Percentiles rank a stretch among this genome's conserved stretches.
phyloP scores from a whole-genome alignment of 2,797 vertebrate genomes.

The Leptoclinus maculatus region DNA sequence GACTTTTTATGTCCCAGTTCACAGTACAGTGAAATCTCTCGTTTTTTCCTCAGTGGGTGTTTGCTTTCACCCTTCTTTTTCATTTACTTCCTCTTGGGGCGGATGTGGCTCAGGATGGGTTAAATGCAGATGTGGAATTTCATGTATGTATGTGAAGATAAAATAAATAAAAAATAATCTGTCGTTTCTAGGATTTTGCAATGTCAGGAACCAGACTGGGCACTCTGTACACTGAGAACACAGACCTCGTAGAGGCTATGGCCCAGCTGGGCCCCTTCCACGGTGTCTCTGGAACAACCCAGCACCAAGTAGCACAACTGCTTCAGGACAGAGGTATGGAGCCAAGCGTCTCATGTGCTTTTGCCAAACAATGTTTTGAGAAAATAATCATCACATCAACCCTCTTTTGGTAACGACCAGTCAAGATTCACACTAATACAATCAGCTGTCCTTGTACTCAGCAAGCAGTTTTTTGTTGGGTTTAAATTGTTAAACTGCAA shows the following conservation, averaged over 20 bases:
- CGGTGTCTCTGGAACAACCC: constrained; percentile 87
- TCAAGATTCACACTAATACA: neutral
- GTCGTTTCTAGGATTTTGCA: constrained; percentile 90
- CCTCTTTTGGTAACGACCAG: neutral
- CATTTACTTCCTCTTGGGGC: constrained; percentile 4
- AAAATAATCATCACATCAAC: constrained; percentile 1
- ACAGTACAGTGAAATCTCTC: constrained; percentile 13
- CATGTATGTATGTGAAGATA: neutral
- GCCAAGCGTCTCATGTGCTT: neutral
- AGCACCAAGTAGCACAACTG: constrained; percentile 91
- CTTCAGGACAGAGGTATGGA: constrained; percentile 90
- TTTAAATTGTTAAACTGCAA: constrained; percentile 4
- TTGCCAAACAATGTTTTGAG: neutral
- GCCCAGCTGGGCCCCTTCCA: constrained; percentile 90
- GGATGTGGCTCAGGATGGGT: neutral
- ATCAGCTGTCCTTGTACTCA: neutral
- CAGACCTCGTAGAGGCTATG: constrained; percentile 89
- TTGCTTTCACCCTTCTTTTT: constrained; percentile 13
- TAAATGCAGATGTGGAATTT: neutral
- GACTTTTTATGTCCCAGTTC: constrained; percentile 26
- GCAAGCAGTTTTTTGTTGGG: neutral
- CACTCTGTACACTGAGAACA: constrained; percentile 91
- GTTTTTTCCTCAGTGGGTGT: constrained; percentile 14
- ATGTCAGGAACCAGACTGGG: constrained; percentile 92
- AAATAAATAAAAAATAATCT: neutral